A percentile compares a stretch with the other conserved stretches of the same genome.
phyloP scores from a whole-genome alignment of 2,113 vertebrate genomes.

The Euleptes europaea region DNA sequence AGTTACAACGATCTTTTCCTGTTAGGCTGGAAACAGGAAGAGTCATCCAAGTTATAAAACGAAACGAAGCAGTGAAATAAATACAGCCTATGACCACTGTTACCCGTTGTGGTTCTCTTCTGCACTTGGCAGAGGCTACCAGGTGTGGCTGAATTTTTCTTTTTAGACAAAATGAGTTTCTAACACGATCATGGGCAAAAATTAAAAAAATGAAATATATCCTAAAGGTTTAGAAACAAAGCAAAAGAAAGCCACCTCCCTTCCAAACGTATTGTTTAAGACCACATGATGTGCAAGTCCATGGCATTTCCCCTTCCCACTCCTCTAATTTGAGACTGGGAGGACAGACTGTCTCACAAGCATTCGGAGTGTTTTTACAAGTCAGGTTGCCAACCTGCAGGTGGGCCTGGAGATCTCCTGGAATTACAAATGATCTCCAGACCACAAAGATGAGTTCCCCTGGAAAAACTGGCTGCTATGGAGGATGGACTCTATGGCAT shows the following conservation, averaged over 20 bases:
- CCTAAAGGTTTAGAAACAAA: not conserved
- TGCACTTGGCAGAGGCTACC: accelerated
- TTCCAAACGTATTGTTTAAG: not conserved
- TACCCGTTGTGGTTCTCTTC: not conserved
- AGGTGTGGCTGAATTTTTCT: not conserved
- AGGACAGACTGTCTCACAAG: not conserved
- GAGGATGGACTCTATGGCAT: no score
- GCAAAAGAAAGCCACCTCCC: no score
- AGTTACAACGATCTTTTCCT: not conserved
- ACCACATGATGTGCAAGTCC: not conserved
- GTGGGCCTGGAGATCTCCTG: no score
- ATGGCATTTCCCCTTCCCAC: not conserved
- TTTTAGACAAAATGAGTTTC: not conserved
- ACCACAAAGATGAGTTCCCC: no score
- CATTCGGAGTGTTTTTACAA: not conserved
- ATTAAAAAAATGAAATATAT: not conserved
- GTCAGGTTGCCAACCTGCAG: no score
- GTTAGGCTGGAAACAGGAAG: constrained; percentile 3
- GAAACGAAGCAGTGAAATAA: not conserved
- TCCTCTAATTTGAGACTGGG: no score
- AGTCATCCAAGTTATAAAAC: not conserved
- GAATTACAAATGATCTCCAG: no score
- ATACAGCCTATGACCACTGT: not conserved
- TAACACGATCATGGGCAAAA: not conserved
- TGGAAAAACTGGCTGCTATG: not conserved